These are phyloP conservation scores for Chrysogorgia sp. DNA, from an alignment of 92 coral and sea anemone species.

Conservation along the genomic window DNA sequence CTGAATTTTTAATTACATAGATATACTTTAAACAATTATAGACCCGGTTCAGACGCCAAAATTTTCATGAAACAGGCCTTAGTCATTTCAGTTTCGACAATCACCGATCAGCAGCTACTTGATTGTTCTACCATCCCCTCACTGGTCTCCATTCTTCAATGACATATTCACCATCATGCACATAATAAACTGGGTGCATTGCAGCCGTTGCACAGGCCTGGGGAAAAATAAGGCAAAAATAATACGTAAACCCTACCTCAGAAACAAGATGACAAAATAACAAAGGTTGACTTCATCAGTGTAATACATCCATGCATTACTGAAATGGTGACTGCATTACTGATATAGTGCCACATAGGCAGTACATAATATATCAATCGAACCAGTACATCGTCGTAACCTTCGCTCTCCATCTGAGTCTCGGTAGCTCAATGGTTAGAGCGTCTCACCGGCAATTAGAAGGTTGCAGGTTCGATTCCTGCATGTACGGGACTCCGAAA, in stretches of 20 bases:
- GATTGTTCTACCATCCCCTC: conserved; percentile 75
- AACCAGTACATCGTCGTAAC: no score
- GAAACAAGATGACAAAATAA: no score
- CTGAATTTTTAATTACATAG: neutral
- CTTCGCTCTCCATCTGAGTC: no score
- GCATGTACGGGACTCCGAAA: no score
- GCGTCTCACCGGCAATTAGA: no score
- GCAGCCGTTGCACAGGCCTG: conserved; percentile 93
- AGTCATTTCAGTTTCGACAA: neutral
- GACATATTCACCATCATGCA: conserved; percentile 72
- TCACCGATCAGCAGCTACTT: neutral
- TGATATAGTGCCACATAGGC: no score
- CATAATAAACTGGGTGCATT: conserved; percentile 83
- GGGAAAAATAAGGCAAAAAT: neutral
- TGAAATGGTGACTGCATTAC: no score
- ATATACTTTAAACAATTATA: neutral
- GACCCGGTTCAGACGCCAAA: neutral
- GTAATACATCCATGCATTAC: no score
- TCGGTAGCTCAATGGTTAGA: no score
- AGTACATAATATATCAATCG: no score
- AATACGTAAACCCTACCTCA: neutral
- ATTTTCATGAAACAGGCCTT: no score
- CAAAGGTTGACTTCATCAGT: neutral
- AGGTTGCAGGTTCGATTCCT: no score
- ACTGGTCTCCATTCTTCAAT: conserved; percentile 86